Evolutionary conservation across 2,797 vertebrate genomes (phyloP), one percentile per base, ranked within the genome.

Genomic region (Hoplostethus mediterraneus): DNA sequence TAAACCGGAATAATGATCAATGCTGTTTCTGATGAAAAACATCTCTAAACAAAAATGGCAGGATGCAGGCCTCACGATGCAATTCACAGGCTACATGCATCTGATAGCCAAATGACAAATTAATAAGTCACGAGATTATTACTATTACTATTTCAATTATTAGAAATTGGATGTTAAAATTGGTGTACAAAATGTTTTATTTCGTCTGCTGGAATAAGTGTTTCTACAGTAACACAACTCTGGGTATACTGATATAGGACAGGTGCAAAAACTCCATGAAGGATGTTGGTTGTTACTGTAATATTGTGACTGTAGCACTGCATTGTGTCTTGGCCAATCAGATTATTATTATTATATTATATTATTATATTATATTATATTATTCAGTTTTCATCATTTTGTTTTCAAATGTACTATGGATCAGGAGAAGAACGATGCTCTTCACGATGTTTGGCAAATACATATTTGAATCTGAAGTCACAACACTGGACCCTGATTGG

Each of bases 251-350:
- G 28, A 28, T 28, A 28, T 28, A 28, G 28, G 28, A 28, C 30
- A 51, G 30, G 21, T 36, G 21, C n/a, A 28, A 30, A 53, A 56
- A 40, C 38, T 62, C 11, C 17, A 58, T 30, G 9, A 67, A 30
- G 30, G 17, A 48, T 54, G 28, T 31, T 31, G 10, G 5, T 3
- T 63, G 44, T 66, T 65, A 60, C 28, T 42, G 48, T 2, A 71
- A 79, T 53, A 47, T 30, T 4, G 25, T 56, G 54, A 33, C 38
- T 30, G 64, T 13, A 38, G 45, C 30, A 31, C 21, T 48, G 47
- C 44, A 44, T 31, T 55, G 10, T 3, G 28, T 28, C 28, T 28
- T 28, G 28, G 28, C 28, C 28, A 28, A 28, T 28, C 28, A 28
- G 28, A n/a, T n/a, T n/a, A n/a, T n/a, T n/a, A n/a, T n/a, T n/a